Evolutionary conservation across 2,888 invertebrate genomes (phyloP).

Genomic region (Odontomyia ornata): DNA sequence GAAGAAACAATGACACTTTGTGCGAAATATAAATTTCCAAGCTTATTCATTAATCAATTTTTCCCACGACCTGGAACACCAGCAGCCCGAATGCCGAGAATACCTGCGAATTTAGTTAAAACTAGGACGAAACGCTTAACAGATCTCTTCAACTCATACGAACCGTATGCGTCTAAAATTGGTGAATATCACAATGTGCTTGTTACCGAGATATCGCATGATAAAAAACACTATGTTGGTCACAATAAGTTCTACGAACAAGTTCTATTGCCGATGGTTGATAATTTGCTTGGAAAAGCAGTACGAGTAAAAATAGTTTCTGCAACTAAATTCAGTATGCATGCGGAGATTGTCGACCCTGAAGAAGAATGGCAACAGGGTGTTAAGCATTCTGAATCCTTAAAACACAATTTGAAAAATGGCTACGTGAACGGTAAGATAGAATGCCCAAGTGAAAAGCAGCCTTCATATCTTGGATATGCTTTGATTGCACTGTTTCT

Average conservation of each 20-base stretch:
- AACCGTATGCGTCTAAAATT: conserved; percentile 77
- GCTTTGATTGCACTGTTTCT: conserved; percentile 61
- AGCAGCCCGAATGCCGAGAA: conserved; percentile 86
- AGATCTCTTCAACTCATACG: conserved; percentile 88
- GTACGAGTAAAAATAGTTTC: conserved; percentile 78
- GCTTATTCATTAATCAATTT: conserved; percentile 97
- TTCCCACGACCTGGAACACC: conserved; percentile 96
- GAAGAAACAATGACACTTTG: conserved; percentile 86
- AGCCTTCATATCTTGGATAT: conserved; percentile 55
- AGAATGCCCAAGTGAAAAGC: background rate
- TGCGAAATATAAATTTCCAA: conserved; percentile 86
- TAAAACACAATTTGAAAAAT: conserved; percentile 49
- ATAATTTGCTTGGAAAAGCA: conserved; percentile 82
- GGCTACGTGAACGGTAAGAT: conserved; percentile 16
- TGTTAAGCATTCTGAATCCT: conserved; percentile 56
- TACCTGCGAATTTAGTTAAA: conserved; percentile 89
- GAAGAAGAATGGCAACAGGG: conserved; percentile 68
- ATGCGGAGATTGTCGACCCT: conserved; percentile 71
- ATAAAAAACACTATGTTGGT: conserved; percentile 88
- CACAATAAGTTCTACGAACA: conserved; percentile 97
- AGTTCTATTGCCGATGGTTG: conserved; percentile 82
- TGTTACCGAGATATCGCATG: conserved; percentile 93
- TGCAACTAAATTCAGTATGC: conserved; percentile 81
- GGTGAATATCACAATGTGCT: conserved; percentile 75
- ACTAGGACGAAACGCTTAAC: conserved; percentile 87